A percentile compares a stretch with the other conserved stretches of the same genome.
Evolutionary conservation across 2,888 invertebrate genomes (phyloP).

Genomic region (Schizotus pectinicornis): DNA sequence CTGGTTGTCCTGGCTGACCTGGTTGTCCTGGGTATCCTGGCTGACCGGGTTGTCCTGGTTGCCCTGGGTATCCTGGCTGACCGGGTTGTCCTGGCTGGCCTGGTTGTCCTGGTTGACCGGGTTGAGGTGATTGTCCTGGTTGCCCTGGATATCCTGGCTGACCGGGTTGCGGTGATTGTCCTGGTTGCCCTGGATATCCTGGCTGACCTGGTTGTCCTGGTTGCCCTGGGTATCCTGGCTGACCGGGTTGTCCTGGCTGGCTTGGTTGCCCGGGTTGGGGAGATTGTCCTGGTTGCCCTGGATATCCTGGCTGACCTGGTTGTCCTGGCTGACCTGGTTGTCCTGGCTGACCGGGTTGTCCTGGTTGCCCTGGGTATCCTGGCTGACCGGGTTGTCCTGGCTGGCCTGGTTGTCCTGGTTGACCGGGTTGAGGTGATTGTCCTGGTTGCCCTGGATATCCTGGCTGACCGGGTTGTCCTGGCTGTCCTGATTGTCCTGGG

Average conservation of each 20-base stretch:
- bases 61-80: too few species aligned
- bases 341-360: constrained; percentile 35
- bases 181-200: constrained; percentile 27
- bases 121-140: constrained; percentile 36
- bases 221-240: constrained; percentile 8
- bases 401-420: not conserved
- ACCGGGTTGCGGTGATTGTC: constrained; percentile 16
- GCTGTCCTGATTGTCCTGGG: constrained; percentile 25
- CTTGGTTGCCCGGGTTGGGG: constrained; percentile 23
- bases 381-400: constrained; percentile 30
- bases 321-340: constrained; percentile 28
- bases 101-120: constrained; percentile 24
- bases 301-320: constrained; percentile 25
- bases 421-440: not conserved
- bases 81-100: constrained; percentile 18
- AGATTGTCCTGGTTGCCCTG: constrained; percentile 56
- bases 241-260: constrained; percentile 25
- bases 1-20: constrained; percentile 4
- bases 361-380: constrained; percentile 4
- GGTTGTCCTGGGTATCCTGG: constrained; percentile 10
- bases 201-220: not conserved
- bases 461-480: constrained; percentile 23
- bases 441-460: constrained; percentile 24
- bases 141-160: constrained; percentile 17
- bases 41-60: not conserved